Conservation (phyloP, 1,140 invertebrate species). For the Ephestia elutella region DNA sequence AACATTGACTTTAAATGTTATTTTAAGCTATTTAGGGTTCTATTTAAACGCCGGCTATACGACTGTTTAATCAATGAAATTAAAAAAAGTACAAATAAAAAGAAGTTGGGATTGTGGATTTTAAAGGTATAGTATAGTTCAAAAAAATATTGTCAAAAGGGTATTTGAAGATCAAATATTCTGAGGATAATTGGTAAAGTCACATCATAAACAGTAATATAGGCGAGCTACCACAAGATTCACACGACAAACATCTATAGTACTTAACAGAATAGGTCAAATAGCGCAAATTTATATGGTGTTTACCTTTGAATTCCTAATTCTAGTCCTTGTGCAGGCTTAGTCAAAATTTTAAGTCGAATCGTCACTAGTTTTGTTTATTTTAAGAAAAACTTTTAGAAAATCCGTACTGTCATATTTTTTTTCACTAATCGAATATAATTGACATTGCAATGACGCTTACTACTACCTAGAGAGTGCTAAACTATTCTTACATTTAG, state of each 20-base stretch:
- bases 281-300: constrained; percentile 22
- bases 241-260: constrained; percentile 52
- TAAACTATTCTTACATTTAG: constrained; percentile 63
- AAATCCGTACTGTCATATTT: constrained; percentile 57
- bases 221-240: constrained; percentile 42
- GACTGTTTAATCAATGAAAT: constrained; percentile 43
- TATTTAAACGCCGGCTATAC: constrained; percentile 41
- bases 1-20: constrained; percentile 43
- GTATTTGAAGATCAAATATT: not conserved
- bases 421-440: constrained; percentile 67
- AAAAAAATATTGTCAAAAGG: not conserved
- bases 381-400: constrained; percentile 63
- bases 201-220: constrained; percentile 50
- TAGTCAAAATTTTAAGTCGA: constrained; percentile 23
- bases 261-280: constrained; percentile 29
- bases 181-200: not conserved
- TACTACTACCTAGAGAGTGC: constrained; percentile 69
- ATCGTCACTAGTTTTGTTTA: constrained; percentile 29
- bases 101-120: not conserved
- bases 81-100: not conserved
- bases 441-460: constrained; percentile 72
- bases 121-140: not conserved
- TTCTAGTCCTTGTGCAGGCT: constrained; percentile 38
- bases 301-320: constrained; percentile 27
- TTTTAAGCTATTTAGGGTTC: constrained; percentile 49